These are phyloP conservation scores for Conus ventricosus DNA, from an alignment of 1,140 invertebrate species.

Conservation along the genomic window DNA sequence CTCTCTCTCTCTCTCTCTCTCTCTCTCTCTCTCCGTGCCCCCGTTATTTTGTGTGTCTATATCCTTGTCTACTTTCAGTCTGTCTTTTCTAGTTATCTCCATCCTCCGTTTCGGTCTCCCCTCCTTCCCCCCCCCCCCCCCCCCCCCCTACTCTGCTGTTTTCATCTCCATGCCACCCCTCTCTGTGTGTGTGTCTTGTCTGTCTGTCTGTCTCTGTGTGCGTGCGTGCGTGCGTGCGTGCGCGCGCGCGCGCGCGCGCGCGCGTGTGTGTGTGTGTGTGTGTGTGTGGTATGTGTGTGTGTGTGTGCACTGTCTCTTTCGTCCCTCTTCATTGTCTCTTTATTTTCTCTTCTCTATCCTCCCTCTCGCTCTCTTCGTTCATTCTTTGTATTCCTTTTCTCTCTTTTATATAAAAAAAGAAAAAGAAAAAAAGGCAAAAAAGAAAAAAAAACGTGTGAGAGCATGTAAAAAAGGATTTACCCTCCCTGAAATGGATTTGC, in stretches of 20 bases:
- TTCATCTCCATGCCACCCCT: neutral
- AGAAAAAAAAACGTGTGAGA: too few relatives aligned
- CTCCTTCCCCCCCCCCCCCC: neutral
- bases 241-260: neutral
- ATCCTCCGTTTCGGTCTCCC: neutral
- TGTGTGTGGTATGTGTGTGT: neutral
- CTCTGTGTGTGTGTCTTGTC: neutral
- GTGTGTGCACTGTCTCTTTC: too few relatives aligned
- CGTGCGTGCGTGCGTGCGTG: slow-evolving; percentile 13
- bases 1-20: neutral
- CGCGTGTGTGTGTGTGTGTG: neutral
- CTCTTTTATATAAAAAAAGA: too few relatives aligned
- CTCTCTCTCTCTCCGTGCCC: neutral
- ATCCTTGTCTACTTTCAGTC: neutral
- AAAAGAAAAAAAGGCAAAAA: too few relatives aligned
- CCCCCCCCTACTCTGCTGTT: neutral
- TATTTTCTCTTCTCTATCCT: too few relatives aligned
- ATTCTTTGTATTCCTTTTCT: too few relatives aligned
- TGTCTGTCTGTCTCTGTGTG: neutral
- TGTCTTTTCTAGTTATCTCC: neutral
- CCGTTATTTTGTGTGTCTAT: too few relatives aligned
- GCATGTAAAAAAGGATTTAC: too few relatives aligned
- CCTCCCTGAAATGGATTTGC: too few relatives aligned
- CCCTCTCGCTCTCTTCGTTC: too few relatives aligned
- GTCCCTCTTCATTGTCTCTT: too few relatives aligned